A percentile compares a stretch with the other conserved stretches of the same genome.
Evolutionary conservation across 2,888 invertebrate genomes (phyloP).

Genomic region (Fragum whitleyi): DNA sequence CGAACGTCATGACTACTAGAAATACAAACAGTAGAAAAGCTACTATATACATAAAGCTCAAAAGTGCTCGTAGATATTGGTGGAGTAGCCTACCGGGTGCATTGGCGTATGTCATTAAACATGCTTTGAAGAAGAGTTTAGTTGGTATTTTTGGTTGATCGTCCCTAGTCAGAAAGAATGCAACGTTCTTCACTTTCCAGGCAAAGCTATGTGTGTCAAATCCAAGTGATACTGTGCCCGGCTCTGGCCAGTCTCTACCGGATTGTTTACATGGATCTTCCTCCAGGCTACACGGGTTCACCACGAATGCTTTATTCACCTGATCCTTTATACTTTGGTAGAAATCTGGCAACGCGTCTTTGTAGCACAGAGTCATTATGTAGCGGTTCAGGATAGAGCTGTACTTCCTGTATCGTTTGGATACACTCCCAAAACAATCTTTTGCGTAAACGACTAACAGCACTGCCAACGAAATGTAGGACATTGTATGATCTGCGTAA

Average conservation of each 20-base stretch:
- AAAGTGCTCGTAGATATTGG: background rate
- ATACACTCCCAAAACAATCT: constrained; percentile 6
- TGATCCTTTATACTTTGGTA: background rate
- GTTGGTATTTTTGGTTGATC: background rate
- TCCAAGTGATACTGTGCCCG: background rate
- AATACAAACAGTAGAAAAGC: background rate
- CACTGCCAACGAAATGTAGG: background rate
- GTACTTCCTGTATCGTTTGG: background rate
- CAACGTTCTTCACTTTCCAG: background rate
- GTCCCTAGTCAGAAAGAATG: background rate
- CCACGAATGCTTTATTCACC: background rate
- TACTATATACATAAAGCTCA: background rate
- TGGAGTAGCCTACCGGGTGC: background rate
- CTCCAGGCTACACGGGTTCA: background rate
- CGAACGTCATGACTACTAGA: constrained; percentile 1
- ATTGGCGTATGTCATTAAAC: background rate
- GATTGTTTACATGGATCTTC: background rate
- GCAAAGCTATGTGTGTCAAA: background rate
- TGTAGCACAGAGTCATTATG: background rate
- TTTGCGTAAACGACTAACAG: background rate
- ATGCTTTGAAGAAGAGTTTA: background rate
- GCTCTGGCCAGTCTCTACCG: background rate
- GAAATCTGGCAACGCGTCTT: background rate
- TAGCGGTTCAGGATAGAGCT: background rate
- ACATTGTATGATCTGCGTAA: background rate